A percentile compares a stretch with the other conserved stretches of the same genome.
Conservation (phyloP, 2,888 invertebrate species). For the Dynastes hyllus region DNA sequence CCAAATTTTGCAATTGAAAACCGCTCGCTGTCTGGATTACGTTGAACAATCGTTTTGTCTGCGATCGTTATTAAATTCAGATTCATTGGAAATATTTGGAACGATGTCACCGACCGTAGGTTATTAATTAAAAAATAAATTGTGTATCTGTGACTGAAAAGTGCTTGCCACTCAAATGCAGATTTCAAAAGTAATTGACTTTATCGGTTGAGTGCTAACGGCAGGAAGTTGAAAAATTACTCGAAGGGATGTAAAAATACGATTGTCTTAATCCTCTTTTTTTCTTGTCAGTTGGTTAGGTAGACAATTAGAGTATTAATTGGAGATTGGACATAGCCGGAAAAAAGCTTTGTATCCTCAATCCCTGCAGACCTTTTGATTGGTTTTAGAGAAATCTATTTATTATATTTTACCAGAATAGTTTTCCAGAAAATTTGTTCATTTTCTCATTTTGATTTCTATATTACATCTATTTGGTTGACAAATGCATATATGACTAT, state of each 20-base stretch:
- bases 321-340: too few species aligned
- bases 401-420: too few species aligned
- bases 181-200: slow-evolving; percentile 36
- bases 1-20: slow-evolving; percentile 36
- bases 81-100: slow-evolving; percentile 61
- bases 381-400: too few species aligned
- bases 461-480: too few species aligned
- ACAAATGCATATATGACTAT: too few species aligned
- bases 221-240: slow-evolving; percentile 4
- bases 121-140: slow-evolving; percentile 59
- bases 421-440: too few species aligned
- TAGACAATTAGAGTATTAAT: too few species aligned
- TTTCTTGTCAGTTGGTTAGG: too few species aligned
- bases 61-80: slow-evolving; percentile 56
- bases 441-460: too few species aligned
- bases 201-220: background rate
- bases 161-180: slow-evolving; percentile 38
- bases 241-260: background rate
- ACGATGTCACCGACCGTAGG: slow-evolving; percentile 56
- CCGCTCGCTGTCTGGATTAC: slow-evolving; percentile 29
- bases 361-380: too few species aligned
- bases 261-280: too few species aligned
- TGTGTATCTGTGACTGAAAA: slow-evolving; percentile 48
- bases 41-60: slow-evolving; percentile 30
- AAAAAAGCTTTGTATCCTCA: too few species aligned